A percentile compares a stretch with the other conserved stretches of the same genome.
Conservation (phyloP, 2,797 vertebrate genomes). For the Crax fasciolata region DNA sequence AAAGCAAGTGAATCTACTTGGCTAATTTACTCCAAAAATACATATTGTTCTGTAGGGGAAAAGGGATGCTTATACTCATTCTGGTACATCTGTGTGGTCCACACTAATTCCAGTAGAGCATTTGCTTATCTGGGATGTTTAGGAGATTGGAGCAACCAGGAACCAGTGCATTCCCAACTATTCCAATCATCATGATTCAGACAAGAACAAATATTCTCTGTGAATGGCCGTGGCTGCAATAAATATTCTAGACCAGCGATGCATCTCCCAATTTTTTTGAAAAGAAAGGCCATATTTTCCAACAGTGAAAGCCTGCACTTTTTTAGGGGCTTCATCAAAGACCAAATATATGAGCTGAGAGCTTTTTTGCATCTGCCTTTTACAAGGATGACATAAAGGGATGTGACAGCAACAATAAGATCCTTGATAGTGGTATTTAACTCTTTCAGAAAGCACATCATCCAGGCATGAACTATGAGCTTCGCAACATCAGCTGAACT, state of each 20-base stretch:
- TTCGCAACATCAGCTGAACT: neutral
- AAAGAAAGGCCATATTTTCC: neutral
- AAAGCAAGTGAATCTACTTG: neutral
- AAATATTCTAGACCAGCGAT: neutral
- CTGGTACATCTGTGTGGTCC: neutral
- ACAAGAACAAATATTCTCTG: neutral
- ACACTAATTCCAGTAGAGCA: neutral
- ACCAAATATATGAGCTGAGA: neutral
- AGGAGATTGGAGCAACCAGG: neutral
- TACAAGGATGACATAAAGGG: neutral
- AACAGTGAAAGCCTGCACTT: rapidly evolving
- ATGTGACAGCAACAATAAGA: neutral
- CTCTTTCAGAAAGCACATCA: neutral
- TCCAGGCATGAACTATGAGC: neutral
- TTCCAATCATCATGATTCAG: neutral
- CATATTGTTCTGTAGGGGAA: neutral
- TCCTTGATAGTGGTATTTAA: neutral
- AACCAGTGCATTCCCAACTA: neutral
- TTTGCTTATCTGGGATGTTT: neutral
- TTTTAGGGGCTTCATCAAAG: neutral
- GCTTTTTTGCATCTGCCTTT: neutral
- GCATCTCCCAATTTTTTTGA: neutral
- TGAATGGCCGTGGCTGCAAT: neutral
- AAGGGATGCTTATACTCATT: neutral
- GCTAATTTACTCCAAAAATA: neutral